These are phyloP conservation scores for Zele albiditarsus DNA, from an alignment of 2,888 invertebrate genomes.

Conservation along the genomic window DNA sequence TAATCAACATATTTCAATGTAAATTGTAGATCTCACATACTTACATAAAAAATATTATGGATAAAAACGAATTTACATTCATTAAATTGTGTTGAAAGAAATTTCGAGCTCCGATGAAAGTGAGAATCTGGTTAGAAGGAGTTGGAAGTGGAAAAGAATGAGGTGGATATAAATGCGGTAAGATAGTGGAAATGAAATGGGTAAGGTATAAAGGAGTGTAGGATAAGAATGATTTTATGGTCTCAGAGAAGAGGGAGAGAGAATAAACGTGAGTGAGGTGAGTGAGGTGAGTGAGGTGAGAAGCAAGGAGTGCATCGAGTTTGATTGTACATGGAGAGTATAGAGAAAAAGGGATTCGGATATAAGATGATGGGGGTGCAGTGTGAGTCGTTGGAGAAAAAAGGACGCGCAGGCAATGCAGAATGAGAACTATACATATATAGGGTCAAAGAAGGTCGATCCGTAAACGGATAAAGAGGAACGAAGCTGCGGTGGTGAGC, in stretches of 20 bases:
- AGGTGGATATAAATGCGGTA: not conserved
- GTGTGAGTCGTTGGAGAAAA: slow-evolving; percentile 8
- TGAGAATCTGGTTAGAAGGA: not conserved
- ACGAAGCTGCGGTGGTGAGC: slow-evolving; percentile 27
- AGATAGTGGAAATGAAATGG: slow-evolving; percentile 10
- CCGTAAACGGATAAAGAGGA: slow-evolving; percentile 30
- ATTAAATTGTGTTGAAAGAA: not conserved
- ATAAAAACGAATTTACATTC: not conserved
- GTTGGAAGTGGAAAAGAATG: not conserved
- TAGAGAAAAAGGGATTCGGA: slow-evolving; percentile 16
- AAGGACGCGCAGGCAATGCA: not conserved
- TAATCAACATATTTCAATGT: too few relatives aligned
- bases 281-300: slow-evolving; percentile 8
- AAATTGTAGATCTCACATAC: too few relatives aligned
- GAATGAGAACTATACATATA: not conserved
- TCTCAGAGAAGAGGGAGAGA: slow-evolving; percentile 15
- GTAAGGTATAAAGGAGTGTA: not conserved
- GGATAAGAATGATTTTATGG: slow-evolving; percentile 26
- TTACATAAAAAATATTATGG: too few relatives aligned
- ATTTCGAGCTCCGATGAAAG: not conserved
- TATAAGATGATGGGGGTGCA: slow-evolving; percentile 28
- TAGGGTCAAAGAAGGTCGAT: slow-evolving; percentile 28
- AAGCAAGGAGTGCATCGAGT: slow-evolving; percentile 25
- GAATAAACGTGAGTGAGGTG: not conserved
- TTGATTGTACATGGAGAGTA: slow-evolving; percentile 20